These are phyloP conservation scores for Eupsilia transversa DNA, from an alignment of 2,888 invertebrate genomes.

Conservation along the genomic window DNA sequence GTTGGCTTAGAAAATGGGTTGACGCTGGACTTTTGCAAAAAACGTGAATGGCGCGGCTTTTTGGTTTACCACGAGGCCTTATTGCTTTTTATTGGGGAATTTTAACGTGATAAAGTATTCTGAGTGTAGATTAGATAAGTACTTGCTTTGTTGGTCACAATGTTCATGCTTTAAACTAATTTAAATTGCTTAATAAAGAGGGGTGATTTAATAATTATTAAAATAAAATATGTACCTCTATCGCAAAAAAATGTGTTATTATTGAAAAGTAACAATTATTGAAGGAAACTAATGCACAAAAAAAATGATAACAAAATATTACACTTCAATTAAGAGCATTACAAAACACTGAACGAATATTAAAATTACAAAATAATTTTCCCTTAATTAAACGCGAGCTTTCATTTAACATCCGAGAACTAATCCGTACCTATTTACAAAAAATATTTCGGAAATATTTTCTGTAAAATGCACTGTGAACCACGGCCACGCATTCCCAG, in stretches of 20 bases:
- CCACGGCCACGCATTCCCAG: not conserved
- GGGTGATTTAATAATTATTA: not conserved
- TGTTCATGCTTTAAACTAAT: not conserved
- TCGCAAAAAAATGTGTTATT: not conserved
- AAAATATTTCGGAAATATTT: slow-evolving; percentile 22
- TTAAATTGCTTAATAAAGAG: not conserved
- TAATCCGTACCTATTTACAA: slow-evolving; percentile 2
- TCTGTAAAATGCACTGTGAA: slow-evolving; percentile 14
- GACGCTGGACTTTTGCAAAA: slow-evolving; percentile 43
- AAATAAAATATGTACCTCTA: not conserved
- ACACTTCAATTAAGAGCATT: not conserved
- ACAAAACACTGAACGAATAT: not conserved
- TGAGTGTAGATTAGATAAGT: not conserved
- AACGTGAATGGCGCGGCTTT: slow-evolving; percentile 33
- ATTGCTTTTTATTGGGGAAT: slow-evolving; percentile 53
- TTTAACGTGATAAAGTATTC: slow-evolving; percentile 24
- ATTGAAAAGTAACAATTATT: not conserved
- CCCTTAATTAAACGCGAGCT: not conserved
- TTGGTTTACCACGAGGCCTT: slow-evolving; percentile 33
- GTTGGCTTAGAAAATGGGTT: slow-evolving; percentile 45
- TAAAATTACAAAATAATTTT: slow-evolving; percentile 20
- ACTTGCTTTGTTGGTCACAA: not conserved
- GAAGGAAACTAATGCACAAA: not conserved
- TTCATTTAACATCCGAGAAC: slow-evolving; percentile 8
- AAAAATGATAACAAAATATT: not conserved